These are phyloP conservation scores for Tetramorium parvispinum DNA, from an alignment of 1,140 invertebrate species.

Conservation along the genomic window DNA sequence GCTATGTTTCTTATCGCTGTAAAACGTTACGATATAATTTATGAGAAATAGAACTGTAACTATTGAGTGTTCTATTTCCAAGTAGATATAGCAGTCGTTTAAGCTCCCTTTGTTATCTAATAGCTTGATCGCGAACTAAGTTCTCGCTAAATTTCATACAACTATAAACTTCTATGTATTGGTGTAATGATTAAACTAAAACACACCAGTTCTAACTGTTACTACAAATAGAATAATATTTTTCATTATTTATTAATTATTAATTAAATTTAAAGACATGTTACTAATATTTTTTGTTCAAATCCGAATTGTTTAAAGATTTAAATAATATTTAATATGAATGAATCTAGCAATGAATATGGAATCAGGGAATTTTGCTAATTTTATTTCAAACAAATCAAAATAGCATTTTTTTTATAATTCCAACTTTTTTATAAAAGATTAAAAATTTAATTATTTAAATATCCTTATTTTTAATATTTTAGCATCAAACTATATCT, in stretches of 20 bases:
- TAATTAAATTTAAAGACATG: neutral
- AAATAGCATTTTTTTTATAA: neutral
- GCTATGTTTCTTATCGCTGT: constrained; percentile 11
- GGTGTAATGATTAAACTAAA: neutral
- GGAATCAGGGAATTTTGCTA: neutral
- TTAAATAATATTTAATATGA: neutral
- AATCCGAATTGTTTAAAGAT: neutral
- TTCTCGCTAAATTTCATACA: constrained; percentile 26
- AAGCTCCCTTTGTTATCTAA: constrained; percentile 48
- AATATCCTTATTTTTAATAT: neutral
- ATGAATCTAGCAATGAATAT: neutral
- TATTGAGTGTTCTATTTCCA: constrained; percentile 12
- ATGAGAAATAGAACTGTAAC: neutral
- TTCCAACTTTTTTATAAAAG: neutral
- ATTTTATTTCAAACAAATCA: neutral
- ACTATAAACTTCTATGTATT: constrained; percentile 25
- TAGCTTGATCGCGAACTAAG: constrained; percentile 32
- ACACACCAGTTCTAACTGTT: neutral
- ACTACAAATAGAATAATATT: constrained; percentile 1
- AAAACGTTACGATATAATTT: constrained; percentile 15
- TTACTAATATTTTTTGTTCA: neutral
- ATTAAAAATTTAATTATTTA: neutral
- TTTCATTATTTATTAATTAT: neutral
- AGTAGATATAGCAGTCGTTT: constrained; percentile 34
- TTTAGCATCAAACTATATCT: neutral